Evolutionary conservation across 2,113 vertebrate species (phyloP).

Genomic region (Oryzias celebensis): DNA sequence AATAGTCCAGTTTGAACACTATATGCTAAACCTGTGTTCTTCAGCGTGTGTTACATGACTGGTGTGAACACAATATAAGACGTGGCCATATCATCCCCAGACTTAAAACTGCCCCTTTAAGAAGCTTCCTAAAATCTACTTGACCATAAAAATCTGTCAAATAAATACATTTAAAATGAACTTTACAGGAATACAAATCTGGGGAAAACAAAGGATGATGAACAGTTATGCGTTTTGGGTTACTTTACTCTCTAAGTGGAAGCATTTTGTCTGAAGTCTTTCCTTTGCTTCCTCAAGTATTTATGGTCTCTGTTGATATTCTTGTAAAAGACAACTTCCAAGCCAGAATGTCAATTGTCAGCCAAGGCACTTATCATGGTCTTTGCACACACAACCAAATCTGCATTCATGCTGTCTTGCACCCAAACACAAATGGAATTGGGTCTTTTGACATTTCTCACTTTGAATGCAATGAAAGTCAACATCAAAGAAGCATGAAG

Average conservation of each 20-base stretch:
- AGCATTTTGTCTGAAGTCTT: constrained; percentile 19
- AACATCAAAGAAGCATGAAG: constrained; percentile 29
- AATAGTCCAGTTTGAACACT: no score
- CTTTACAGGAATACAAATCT: no score
- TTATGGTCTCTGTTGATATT: constrained; percentile 11
- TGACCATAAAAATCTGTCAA: no score
- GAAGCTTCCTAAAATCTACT: no score
- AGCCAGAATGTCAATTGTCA: constrained; percentile 46
- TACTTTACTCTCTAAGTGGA: neutral
- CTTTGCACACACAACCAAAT: constrained; percentile 22
- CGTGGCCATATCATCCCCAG: no score
- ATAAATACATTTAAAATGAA: no score
- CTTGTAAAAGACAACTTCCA: constrained; percentile 20
- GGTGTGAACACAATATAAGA: no score
- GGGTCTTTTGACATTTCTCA: constrained; percentile 24
- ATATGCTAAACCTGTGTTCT: no score
- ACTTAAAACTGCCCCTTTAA: no score
- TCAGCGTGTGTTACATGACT: no score
- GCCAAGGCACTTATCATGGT: constrained; percentile 30
- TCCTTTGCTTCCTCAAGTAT: constrained; percentile 8
- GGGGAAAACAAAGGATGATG: no score
- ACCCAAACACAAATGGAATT: constrained; percentile 15
- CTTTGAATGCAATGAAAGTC: constrained; percentile 23
- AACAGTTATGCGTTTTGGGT: no score
- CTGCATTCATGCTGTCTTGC: constrained; percentile 13